These are phyloP conservation scores for Gastrophryne carolinensis DNA, from an alignment of 2,797 vertebrate species.

Conservation along the genomic window DNA sequence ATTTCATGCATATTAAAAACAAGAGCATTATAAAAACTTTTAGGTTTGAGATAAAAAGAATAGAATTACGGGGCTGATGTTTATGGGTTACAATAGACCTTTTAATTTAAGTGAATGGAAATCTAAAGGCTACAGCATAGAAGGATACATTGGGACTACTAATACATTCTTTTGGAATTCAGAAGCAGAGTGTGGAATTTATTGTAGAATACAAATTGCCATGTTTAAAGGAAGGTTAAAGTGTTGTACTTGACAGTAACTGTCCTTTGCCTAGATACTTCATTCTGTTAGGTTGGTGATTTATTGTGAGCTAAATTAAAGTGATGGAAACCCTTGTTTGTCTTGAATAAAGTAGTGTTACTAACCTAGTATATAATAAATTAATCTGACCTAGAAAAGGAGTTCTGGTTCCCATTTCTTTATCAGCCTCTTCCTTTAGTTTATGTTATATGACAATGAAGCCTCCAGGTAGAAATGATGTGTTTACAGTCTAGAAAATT, in stretches of 20 bases:
- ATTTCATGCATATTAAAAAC: too few relatives aligned
- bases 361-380: constrained; percentile 5
- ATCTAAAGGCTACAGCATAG: too few relatives aligned
- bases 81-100: too few relatives aligned
- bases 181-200: not conserved
- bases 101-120: too few relatives aligned
- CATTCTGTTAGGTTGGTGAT: not conserved
- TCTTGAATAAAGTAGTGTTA: not conserved
- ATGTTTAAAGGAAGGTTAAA: not conserved
- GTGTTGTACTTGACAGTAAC: not conserved
- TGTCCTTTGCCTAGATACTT: not conserved
- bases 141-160: too few relatives aligned
- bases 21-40: too few relatives aligned
- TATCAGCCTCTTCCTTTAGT: constrained; percentile 3
- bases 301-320: not conserved
- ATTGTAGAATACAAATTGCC: not conserved
- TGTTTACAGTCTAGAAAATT: too few relatives aligned
- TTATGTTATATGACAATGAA: too few relatives aligned
- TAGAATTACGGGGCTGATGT: too few relatives aligned
- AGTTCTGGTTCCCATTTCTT: not conserved
- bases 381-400: not conserved
- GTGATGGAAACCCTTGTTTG: not conserved
- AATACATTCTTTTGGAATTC: too few relatives aligned
- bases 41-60: too few relatives aligned
- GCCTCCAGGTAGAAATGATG: too few relatives aligned